Evolutionary conservation across 35 echinoderm and acorn worm species (phyloP).

Genomic region (Apostichopus parvimensis): DNA sequence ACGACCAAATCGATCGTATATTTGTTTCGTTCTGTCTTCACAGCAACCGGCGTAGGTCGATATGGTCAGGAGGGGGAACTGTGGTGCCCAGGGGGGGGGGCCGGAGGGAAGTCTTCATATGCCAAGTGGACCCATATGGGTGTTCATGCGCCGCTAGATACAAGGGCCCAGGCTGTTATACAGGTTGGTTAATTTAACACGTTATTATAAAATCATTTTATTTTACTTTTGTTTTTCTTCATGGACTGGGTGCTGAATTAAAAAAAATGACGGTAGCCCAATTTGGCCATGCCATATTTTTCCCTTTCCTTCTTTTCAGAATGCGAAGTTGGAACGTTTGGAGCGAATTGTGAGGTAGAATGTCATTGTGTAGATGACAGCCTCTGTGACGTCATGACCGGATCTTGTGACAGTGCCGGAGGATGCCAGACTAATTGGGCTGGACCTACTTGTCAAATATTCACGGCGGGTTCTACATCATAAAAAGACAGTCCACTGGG

Average conservation of each 20-base stretch:
- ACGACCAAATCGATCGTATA: too few relatives aligned
- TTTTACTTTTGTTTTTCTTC: not conserved
- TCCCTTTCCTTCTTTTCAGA: not conserved
- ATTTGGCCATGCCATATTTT: too few relatives aligned
- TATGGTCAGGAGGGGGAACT: slow-evolving; percentile 16
- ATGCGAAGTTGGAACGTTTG: not conserved
- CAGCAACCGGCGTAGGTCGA: not conserved
- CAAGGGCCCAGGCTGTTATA: not conserved
- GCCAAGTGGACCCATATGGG: not conserved
- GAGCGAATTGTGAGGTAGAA: not conserved
- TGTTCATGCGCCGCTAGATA: slow-evolving; percentile 1
- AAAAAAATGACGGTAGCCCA: too few relatives aligned
- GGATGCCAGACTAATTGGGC: too few relatives aligned
- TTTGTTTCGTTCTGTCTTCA: not conserved
- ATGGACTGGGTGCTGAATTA: too few relatives aligned
- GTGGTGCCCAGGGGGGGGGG: not conserved
- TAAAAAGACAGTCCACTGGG: not conserved
- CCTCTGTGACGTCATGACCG: not conserved
- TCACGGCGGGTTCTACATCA: not conserved
- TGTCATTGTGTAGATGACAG: not conserved
- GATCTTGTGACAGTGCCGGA: not conserved
- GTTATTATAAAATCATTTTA: not conserved
- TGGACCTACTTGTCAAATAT: slow-evolving; percentile 4
- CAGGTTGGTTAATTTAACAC: not conserved
- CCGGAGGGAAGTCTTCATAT: not conserved